phyloP scores from a whole-genome alignment of 2,888 invertebrate species.

The Amiota minor region DNA sequence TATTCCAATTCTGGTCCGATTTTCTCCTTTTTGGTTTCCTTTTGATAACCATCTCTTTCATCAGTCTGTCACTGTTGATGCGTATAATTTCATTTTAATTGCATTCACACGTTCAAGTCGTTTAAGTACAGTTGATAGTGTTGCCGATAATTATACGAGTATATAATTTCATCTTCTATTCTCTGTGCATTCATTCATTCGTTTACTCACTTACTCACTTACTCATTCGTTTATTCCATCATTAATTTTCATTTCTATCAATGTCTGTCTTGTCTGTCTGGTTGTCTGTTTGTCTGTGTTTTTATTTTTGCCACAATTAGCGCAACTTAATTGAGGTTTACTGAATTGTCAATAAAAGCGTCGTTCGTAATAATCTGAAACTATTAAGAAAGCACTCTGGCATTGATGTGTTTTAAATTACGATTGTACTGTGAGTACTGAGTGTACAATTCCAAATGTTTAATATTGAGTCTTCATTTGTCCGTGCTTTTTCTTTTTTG shows the following conservation, averaged over 20 bases:
- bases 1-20: too few species aligned
- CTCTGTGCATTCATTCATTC: neutral
- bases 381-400: too few species aligned
- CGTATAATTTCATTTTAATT: constrained; percentile 60
- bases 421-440: too few species aligned
- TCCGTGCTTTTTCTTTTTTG: too few species aligned
- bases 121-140: constrained; percentile 35
- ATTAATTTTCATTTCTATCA: too few species aligned
- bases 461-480: too few species aligned
- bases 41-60: constrained; percentile 47
- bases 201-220: too few species aligned
- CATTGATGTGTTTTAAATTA: too few species aligned
- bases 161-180: neutral
- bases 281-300: neutral
- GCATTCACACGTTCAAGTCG: constrained; percentile 28
- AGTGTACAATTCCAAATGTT: too few species aligned
- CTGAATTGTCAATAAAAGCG: constrained; percentile 15
- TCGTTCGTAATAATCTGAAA: too few species aligned
- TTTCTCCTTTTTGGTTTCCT: constrained; percentile 37
- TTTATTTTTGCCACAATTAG: constrained; percentile 16
- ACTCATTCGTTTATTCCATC: too few species aligned
- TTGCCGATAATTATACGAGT: neutral
- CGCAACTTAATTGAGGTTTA: constrained; percentile 17
- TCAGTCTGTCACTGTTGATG: constrained; percentile 4
- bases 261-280: neutral